Evolutionary conservation across 2,797 vertebrate genomes (phyloP).

Genomic region (Passerculus sandwichensis): DNA sequence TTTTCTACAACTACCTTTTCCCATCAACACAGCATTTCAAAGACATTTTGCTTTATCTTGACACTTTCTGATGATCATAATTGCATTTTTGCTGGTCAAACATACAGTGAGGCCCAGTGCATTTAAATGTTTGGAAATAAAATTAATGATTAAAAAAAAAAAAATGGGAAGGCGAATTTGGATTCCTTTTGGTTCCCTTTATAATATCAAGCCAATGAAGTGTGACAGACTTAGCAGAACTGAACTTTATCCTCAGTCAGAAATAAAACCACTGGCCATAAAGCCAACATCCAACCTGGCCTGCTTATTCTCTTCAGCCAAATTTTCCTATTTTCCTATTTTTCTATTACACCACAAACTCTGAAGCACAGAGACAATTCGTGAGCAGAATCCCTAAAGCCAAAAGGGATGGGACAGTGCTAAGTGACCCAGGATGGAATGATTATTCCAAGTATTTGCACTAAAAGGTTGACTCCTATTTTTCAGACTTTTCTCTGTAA

Average conservation of each 20-base stretch:
- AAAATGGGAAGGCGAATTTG: background rate
- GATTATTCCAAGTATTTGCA: background rate
- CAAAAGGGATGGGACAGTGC: background rate
- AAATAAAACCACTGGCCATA: background rate
- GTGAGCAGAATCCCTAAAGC: background rate
- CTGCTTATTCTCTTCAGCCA: background rate
- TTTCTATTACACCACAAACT: background rate
- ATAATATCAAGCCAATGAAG: background rate
- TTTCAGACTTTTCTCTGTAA: background rate
- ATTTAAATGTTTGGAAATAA: background rate
- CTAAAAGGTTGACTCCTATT: background rate
- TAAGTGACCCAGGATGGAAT: background rate
- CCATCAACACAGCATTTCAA: background rate
- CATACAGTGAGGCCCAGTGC: background rate
- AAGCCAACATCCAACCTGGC: background rate
- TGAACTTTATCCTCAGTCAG: background rate
- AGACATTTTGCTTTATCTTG: background rate
- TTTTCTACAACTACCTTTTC: background rate
- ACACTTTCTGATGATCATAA: background rate
- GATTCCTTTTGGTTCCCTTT: background rate
- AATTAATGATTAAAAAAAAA: background rate
- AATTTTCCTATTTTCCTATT: background rate
- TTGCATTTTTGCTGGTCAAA: background rate
- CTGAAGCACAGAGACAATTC: background rate
- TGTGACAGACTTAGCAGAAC: background rate